Conservation (phyloP, 2,797 vertebrate species). For the Cirrhinus molitorella region DNA sequence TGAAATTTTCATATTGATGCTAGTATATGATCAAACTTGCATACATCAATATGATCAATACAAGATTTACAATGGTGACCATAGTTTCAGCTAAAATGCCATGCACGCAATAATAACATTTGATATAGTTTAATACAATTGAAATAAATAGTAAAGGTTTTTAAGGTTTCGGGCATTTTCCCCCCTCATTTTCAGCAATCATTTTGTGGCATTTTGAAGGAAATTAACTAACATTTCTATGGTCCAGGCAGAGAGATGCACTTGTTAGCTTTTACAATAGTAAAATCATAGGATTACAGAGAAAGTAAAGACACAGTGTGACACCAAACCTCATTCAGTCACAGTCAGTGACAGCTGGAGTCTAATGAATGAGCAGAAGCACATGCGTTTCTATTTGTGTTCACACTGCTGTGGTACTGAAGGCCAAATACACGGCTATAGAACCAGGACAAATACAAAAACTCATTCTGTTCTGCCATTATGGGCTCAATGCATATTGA, state of each 20-base stretch:
- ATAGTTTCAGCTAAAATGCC: neutral
- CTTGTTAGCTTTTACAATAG: conserved; percentile 2
- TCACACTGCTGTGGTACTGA: conserved; percentile 2
- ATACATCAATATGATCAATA: conserved; percentile 24
- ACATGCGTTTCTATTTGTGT: conserved; percentile 29
- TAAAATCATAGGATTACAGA: neutral
- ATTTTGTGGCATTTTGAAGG: neutral
- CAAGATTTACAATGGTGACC: neutral
- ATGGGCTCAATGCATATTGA: conserved; percentile 38
- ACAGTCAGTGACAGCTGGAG: conserved; percentile 39
- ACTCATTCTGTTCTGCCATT: conserved; percentile 19
- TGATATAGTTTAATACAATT: neutral
- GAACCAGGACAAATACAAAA: conserved; percentile 39
- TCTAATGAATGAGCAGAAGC: conserved; percentile 44
- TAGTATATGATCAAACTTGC: conserved; percentile 27
- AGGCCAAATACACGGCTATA: neutral
- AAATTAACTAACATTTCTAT: neutral
- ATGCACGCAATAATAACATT: neutral
- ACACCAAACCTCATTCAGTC: conserved; percentile 33
- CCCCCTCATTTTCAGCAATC: neutral
- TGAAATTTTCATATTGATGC: conserved; percentile 36
- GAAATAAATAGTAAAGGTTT: neutral
- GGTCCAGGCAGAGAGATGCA: neutral
- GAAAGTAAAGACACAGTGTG: conserved; percentile 22
- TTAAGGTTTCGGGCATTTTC: no score